Base-by-base conservation (phyloP, 2,888 invertebrate species). In the Rhaphigaster nebulosa region DNA sequence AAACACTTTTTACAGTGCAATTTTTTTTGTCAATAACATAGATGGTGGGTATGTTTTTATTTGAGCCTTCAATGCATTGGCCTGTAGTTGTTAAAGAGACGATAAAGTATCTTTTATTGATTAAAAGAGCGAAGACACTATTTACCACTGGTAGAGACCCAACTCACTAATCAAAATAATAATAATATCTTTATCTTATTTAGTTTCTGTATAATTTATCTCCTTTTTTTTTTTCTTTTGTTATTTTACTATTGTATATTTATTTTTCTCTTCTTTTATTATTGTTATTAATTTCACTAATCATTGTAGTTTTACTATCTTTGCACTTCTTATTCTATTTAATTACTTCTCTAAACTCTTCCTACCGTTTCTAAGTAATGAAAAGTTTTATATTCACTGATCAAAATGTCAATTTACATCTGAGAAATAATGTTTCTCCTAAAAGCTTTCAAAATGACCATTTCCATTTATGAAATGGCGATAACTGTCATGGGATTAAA, bases 331-430 rank as follows among this genome's bases (percentile, higher is more conserved):
- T 76, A 38, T 76, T 76, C 70, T 76, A 34, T 41, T 50, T 84
- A 15, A 45, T 45, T 15, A 45, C 41, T 6, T 41, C 15, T 45
- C n/a, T 84, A n/a, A 84, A 45, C 41, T 45, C 4, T 84, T 26
- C 80, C 80, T 80, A 23, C 23, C 38, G 23, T 38, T 34, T 80
- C 4, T 54, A 54, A 41, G 15, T 4, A 23, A 41, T 15, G 13
- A 3, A 4, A 41, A 80, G 26, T 50, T n/a, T 84, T 45, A 84
- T 84, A 41, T 80, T 65, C 65, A 65, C 65, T 65, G 65, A 29
- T 80, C 80, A 80, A 41, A 80, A 80, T 80, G 80, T 80, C 26
- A 80, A 41, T 80, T 41, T 80, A 80, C 80, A 80, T 41, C 26
- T 80, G 1, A 84, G 50, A 84, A 4, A 23, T 34, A 70, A 70